phyloP scores from a whole-genome alignment of 2,113 vertebrate genomes.

The Ariopsis seemanni region DNA sequence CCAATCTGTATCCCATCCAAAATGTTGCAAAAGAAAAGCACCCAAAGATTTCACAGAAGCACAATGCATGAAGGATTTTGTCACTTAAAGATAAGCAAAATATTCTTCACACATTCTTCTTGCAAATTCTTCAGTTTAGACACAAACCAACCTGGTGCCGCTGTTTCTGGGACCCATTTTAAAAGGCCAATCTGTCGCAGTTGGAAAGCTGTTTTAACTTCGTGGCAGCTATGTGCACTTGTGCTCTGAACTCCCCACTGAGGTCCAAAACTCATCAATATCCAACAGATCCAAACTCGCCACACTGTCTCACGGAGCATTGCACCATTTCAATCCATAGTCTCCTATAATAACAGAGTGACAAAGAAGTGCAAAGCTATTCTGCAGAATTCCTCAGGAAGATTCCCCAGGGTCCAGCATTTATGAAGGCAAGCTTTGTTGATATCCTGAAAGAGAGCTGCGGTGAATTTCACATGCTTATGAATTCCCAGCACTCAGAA shows the following conservation, averaged over 20 bases:
- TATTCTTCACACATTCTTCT: not conserved
- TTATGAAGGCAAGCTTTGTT: not conserved
- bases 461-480: slow-evolving; percentile 37
- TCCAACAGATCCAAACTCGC: slow-evolving; percentile 64
- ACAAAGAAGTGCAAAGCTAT: not conserved
- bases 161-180: slow-evolving; percentile 83
- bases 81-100: not conserved
- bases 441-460: not conserved
- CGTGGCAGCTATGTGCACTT: slow-evolving; percentile 82
- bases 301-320: slow-evolving; percentile 68
- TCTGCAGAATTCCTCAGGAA: not conserved
- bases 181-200: slow-evolving; percentile 84
- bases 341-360: slow-evolving; percentile 23
- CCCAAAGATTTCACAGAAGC: not conserved
- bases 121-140: not conserved
- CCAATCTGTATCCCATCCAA: not conserved
- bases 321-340: slow-evolving; percentile 72
- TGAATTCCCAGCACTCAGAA: slow-evolving; percentile 31
- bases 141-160: slow-evolving; percentile 78
- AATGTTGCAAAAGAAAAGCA: not conserved
- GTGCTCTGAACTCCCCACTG: slow-evolving; percentile 56
- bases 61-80: not conserved
- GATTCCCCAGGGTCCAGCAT: slow-evolving; percentile 3
- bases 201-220: slow-evolving; percentile 87
- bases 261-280: slow-evolving; percentile 30